phyloP scores from a whole-genome alignment of 2,113 vertebrate species.

The Chlamydotis undulata region DNA sequence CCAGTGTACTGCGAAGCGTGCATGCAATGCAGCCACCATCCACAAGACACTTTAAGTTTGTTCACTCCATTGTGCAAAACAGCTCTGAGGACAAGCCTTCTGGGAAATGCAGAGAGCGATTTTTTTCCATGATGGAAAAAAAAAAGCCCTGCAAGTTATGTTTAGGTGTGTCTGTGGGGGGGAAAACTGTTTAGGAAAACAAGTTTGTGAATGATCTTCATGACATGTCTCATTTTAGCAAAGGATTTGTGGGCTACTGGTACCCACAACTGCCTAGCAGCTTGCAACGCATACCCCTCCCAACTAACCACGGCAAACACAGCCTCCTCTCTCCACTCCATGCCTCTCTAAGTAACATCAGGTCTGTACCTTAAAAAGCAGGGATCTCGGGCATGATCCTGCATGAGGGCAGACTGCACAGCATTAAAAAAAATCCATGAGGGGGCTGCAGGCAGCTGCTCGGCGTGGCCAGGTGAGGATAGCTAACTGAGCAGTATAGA shows the following conservation, averaged over 20 bases:
- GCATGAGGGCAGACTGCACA: background rate
- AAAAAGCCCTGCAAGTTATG: background rate
- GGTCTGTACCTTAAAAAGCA: background rate
- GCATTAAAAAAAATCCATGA: background rate
- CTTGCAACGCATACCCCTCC: fast-evolving
- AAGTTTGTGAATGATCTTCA: background rate
- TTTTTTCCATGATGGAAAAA: background rate
- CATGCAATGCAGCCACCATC: background rate
- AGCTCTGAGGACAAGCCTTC: background rate
- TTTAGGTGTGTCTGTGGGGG: background rate
- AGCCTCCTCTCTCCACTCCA: background rate
- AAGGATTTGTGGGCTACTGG: fast-evolving
- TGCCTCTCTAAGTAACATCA: background rate
- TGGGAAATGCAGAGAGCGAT: background rate
- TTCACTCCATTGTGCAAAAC: background rate
- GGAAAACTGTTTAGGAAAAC: background rate
- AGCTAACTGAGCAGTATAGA: background rate
- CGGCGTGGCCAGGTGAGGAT: background rate
- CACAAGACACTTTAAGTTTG: background rate
- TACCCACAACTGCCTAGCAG: background rate
- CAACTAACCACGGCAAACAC: background rate
- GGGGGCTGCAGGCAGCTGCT: slow-evolving; percentile 33
- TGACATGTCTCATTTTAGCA: background rate
- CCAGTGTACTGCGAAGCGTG: background rate
- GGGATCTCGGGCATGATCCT: background rate